A percentile compares a stretch with the other conserved stretches of the same genome.
Evolutionary conservation across 2,888 invertebrate species (phyloP).

Genomic region (Apamea monoglypha): DNA sequence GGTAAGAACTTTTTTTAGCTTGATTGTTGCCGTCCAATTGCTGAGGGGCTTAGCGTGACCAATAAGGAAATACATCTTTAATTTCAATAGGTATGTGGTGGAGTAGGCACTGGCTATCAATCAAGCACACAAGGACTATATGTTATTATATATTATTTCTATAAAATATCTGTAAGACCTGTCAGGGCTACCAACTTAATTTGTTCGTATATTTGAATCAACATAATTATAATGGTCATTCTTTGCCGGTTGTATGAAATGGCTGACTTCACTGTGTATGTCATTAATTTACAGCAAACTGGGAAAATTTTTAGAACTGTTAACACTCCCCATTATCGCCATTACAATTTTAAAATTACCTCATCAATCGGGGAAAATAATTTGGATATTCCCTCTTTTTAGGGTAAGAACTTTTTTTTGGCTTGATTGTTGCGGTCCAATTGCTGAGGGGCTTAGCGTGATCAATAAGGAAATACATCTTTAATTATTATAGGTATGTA

Average conservation of each 20-base stretch:
- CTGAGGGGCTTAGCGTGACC: not conserved
- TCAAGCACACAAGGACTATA: not conserved
- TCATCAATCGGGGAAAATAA: not conserved
- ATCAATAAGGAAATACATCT: not conserved
- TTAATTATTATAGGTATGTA: not conserved
- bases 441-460: not conserved
- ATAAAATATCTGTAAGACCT: too few species aligned
- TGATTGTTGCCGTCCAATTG: not conserved
- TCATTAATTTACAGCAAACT: not conserved
- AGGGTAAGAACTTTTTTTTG: not conserved
- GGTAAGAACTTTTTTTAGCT: not conserved
- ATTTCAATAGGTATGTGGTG: not conserved
- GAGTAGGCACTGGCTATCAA: not conserved
- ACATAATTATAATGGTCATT: too few species aligned
- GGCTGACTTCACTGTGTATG: too few species aligned
- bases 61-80: not conserved
- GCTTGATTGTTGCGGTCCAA: not conserved
- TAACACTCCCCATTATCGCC: slow-evolving; percentile 33
- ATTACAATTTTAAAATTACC: not conserved
- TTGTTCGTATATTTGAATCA: too few species aligned
- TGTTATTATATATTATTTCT: too few species aligned
- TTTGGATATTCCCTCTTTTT: not conserved
- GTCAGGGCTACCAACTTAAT: not conserved
- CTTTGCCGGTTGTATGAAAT: too few species aligned
- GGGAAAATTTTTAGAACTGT: not conserved